phyloP scores from a whole-genome alignment of 2,888 invertebrate genomes.

The Pandemis cinnamomeana region DNA sequence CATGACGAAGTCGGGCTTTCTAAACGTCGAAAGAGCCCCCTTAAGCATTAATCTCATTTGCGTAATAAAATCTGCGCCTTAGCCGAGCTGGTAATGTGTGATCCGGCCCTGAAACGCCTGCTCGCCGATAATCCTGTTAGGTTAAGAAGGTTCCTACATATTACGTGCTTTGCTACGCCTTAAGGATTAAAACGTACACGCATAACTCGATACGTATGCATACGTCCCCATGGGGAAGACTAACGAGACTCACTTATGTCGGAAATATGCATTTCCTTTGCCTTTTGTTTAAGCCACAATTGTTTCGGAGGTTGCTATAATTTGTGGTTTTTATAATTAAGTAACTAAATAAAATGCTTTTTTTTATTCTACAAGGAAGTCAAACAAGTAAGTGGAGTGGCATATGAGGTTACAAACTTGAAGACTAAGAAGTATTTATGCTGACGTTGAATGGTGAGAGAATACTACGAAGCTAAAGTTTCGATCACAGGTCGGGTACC shows the following conservation, averaged over 20 bases:
- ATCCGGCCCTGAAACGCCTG: constrained; percentile 85
- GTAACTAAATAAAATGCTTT: no score
- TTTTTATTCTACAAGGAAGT: no score
- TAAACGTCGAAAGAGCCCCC: not conserved
- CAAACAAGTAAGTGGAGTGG: no score
- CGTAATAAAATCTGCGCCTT: constrained; percentile 84
- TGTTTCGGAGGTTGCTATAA: no score
- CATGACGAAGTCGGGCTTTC: not conserved
- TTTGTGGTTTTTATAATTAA: no score
- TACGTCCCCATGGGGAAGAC: constrained; percentile 46
- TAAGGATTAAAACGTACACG: constrained; percentile 86
- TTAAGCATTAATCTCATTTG: constrained; percentile 82
- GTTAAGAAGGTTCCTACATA: constrained; percentile 90
- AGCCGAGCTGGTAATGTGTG: constrained; percentile 76
- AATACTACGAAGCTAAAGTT: no score
- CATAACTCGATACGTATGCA: constrained; percentile 75
- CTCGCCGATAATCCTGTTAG: constrained; percentile 89
- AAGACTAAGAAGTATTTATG: no score
- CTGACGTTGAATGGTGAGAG: no score
- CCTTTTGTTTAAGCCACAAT: not conserved
- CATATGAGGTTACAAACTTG: no score
- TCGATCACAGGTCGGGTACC: no score
- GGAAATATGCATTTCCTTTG: not conserved
- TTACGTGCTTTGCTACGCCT: constrained; percentile 88
- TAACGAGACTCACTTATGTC: constrained; percentile 17